A percentile compares a stretch with the other conserved stretches of the same genome.
These are phyloP conservation scores for Leucophenga montana DNA, from an alignment of 2,888 invertebrate species.

Conservation along the genomic window DNA sequence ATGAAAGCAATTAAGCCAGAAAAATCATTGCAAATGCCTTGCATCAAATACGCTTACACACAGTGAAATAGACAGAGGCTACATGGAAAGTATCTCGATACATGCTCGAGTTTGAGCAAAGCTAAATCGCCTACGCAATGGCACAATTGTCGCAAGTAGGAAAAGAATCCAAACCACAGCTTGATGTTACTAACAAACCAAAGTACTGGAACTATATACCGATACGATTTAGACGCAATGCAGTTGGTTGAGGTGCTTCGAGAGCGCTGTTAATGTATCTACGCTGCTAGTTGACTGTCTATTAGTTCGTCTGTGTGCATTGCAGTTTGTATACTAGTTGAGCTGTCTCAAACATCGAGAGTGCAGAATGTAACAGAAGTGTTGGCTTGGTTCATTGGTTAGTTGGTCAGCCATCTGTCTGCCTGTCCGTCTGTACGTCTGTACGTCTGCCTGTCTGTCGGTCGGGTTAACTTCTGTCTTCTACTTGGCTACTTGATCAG, in stretches of 20 bases:
- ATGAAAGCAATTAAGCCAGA: constrained; percentile 12
- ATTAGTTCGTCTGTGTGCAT: not conserved
- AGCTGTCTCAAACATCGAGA: not conserved
- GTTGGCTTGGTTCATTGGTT: constrained; percentile 2
- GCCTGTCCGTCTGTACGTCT: not conserved
- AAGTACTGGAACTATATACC: not conserved
- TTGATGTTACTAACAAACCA: constrained; percentile 10
- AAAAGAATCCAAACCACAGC: constrained; percentile 1
- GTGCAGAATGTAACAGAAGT: not conserved
- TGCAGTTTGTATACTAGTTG: not conserved
- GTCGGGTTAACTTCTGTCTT: not conserved
- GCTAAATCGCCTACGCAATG: constrained; percentile 8
- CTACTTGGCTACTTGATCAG: constrained; percentile 4
- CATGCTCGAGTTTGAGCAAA: too few relatives aligned
- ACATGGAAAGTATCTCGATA: not conserved
- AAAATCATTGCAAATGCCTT: constrained; percentile 22
- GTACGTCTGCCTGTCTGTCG: constrained; percentile 30
- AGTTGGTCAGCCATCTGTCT: not conserved
- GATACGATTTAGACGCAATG: not conserved
- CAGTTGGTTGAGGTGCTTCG: not conserved
- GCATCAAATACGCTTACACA: constrained; percentile 5
- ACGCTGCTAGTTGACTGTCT: not conserved
- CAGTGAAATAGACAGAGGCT: not conserved
- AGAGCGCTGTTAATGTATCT: constrained; percentile 14
- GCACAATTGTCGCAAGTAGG: not conserved